Evolutionary conservation across 1,140 invertebrate species (phyloP), one percentile per base, ranked within the genome.

Genomic region (Danaus plexippus): DNA sequence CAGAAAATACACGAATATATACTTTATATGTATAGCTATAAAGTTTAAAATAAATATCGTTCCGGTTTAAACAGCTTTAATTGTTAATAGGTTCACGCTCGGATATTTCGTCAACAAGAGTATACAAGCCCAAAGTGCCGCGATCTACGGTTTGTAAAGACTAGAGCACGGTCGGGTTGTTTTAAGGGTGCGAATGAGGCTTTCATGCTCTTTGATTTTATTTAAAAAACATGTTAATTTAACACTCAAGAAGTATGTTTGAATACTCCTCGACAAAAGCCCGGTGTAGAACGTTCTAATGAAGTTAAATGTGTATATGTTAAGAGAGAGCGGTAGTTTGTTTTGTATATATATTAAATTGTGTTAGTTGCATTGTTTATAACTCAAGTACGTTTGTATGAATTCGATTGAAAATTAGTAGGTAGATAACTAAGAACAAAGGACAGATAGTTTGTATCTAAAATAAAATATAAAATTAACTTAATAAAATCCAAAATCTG

Each of bases 171-270:
- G 22, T 32, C 22, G 22, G 51, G 42, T 47, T 44, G 60, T 64
- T 71, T 66, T 62, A 66, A 57, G 58, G 59, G 69, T 67, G 65
- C 51, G 58, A 73, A 68, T 66, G 50, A 72, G 59, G 58, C 51
- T 65, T 71, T 73, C 69, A 75, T 66, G 66, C 52, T 62, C 49
- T 60, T 54, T 64, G 51, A 62, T 54, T 63, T 63, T 57, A 44
- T 57, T 6, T 6, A 59, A 71, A 69, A 55, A 67, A 64, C 18
- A 62, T 69, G 64, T 69, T 69, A 69, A 69, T 66, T 66, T 62
- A 47, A 43, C 52, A 50, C 63, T 50, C 45, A 52, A 54, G 49
- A 57, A 13, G 42, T 42, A 32, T 15, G 65, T 63, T 71, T 78
- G 64, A 78, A 64, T 51, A 32, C 22, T 32, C 5, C 22, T 4